Base-by-base conservation (phyloP, 2,888 invertebrate species). In the Hoplodrina blanda region DNA sequence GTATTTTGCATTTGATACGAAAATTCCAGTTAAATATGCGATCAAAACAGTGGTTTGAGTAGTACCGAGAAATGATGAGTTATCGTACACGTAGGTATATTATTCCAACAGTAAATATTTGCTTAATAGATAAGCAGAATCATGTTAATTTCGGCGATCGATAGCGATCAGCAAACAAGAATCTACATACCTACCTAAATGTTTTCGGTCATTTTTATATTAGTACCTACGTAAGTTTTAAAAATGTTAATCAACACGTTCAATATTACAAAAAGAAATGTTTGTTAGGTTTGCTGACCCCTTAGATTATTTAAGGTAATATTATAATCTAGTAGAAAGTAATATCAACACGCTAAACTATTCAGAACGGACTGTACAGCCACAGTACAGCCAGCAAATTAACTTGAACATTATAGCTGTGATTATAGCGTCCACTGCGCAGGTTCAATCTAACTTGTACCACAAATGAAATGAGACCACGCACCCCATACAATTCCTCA, bases 271-370 rank as follows among this genome's bases (percentile, higher is more conserved):
- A 41, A 44, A 54, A 54, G n/a, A 6, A 19, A 41, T 41, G 41
- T n/a, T n/a, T 49, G 1, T 30, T 0, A 19, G 17, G 65, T 73
- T 50, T n/a, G 13, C 44, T 62, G 73, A 52, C 52, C 61, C 20
- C 2, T 66, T 19, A 11, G 7, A 37, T 37, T 37, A 37, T 37
- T 8, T 7, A 37, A 37, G 8, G 37, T 1, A 37, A 8, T 0
- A 1, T 37, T 37, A 37, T 37, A 37, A 37, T 65, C n/a, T 44
- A 15, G 13, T 33, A 19, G 13, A 30, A n/a, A 20, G 11, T 37
- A 37, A 59, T 7, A 54, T 67, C 20, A 44, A 6, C n/a, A 5
- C n/a, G n/a, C n/a, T n/a, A n/a, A n/a, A n/a, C n/a, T n/a, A n/a
- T n/a, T n/a, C n/a, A n/a, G n/a, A n/a, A n/a, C n/a, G n/a, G n/a